Evolutionary conservation across 2,888 invertebrate genomes (phyloP).

Genomic region (Scelioninae gen. 2): DNA sequence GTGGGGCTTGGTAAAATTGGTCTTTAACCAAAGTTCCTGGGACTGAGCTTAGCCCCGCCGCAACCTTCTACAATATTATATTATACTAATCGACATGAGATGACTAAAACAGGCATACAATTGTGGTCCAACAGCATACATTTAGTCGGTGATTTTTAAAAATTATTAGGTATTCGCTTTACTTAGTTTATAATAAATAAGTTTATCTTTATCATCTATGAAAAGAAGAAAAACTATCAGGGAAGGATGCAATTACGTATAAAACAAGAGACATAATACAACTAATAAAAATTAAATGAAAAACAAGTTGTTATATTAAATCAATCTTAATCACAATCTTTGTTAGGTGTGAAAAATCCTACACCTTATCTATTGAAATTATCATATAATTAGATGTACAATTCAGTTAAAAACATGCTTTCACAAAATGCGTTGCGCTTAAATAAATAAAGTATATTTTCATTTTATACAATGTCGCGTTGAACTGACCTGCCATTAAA

Average conservation of each 20-base stretch:
- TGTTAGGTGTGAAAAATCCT: conserved; percentile 42
- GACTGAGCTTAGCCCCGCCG: too few relatives aligned
- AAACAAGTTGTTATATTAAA: conserved; percentile 20
- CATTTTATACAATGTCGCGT: conserved; percentile 39
- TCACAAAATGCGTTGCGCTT: conserved; percentile 38
- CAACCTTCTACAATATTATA: too few relatives aligned
- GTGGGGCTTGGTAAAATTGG: too few relatives aligned
- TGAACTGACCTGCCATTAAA: conserved; percentile 19
- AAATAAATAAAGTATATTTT: conserved; percentile 38
- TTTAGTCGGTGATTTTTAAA: conserved; percentile 67
- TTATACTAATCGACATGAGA: conserved; percentile 33
- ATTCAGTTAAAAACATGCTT: conserved; percentile 34
- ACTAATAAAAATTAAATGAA: conserved; percentile 6
- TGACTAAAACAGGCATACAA: conserved; percentile 60
- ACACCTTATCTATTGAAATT: conserved; percentile 41
- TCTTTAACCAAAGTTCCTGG: too few relatives aligned
- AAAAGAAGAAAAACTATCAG: conserved; percentile 64
- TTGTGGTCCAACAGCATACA: conserved; percentile 70
- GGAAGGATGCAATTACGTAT: conserved; percentile 55
- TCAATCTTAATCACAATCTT: conserved; percentile 31
- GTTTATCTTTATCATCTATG: conserved; percentile 64
- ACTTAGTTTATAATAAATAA: conserved; percentile 67
- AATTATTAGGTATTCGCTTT: conserved; percentile 66
- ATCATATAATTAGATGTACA: conserved; percentile 32
- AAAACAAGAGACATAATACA: conserved; percentile 5